phyloP scores from a whole-genome alignment of 2,888 invertebrate species.

The Latrodectus hesperus region DNA sequence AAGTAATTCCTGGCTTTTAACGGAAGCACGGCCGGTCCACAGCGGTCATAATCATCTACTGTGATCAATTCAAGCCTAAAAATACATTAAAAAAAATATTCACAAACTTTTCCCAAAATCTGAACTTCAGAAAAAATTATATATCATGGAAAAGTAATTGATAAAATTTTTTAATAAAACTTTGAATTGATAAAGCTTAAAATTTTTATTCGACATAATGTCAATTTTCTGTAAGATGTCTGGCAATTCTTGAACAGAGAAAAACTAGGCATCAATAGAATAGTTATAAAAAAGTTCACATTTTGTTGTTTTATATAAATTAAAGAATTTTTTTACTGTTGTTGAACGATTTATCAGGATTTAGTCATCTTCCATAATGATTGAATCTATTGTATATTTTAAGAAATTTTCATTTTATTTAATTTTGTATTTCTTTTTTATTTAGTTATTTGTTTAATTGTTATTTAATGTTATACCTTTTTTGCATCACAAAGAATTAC shows the following conservation, averaged over 20 bases:
- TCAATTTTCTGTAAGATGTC: background rate
- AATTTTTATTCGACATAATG: too few relatives aligned
- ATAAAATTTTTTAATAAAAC: background rate
- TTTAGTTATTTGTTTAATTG: background rate
- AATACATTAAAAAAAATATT: background rate
- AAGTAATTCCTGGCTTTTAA: constrained; percentile 20
- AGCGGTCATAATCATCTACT: constrained; percentile 28
- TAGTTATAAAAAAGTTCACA: too few relatives aligned
- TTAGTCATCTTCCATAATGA: too few relatives aligned
- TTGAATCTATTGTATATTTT: background rate
- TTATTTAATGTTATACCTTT: background rate
- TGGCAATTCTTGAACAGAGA: background rate
- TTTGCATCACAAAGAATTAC: background rate
- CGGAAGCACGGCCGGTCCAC: constrained; percentile 14
- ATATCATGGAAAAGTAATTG: background rate
- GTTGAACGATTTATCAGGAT: too few relatives aligned
- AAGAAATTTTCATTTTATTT: background rate
- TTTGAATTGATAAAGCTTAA: background rate
- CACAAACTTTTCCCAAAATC: background rate
- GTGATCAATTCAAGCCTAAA: constrained; percentile 10
- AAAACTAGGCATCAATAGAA: too few relatives aligned
- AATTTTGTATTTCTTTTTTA: background rate
- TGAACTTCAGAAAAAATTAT: background rate
- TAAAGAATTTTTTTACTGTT: too few relatives aligned
- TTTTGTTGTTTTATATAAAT: too few relatives aligned